Evolutionary conservation across 2,797 vertebrate genomes (phyloP).

Genomic region (Acanthurus leucopareius): DNA sequence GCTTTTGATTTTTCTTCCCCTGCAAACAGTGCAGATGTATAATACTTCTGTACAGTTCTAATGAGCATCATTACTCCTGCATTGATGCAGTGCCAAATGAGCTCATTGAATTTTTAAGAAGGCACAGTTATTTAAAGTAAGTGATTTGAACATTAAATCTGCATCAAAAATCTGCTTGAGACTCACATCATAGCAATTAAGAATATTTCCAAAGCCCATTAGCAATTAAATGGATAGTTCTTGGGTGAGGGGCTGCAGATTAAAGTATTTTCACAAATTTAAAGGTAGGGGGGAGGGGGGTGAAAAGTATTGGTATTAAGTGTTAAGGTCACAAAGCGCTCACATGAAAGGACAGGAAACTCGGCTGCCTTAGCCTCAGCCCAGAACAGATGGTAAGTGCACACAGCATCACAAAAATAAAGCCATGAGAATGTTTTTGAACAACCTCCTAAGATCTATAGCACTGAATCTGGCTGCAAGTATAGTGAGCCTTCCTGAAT

Average conservation of each 20-base stretch:
- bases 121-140: constrained; percentile 82
- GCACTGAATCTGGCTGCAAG: constrained; percentile 21
- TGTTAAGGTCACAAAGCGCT: constrained; percentile 48
- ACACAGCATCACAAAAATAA: constrained; percentile 45
- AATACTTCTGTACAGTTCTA: constrained; percentile 76
- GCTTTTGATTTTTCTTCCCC: constrained; percentile 47
- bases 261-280: constrained; percentile 60
- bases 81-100: constrained; percentile 79
- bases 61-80: constrained; percentile 82
- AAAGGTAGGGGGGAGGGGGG: background rate
- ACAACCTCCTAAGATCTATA: constrained; percentile 42
- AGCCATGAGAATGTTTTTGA: constrained; percentile 42
- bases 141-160: constrained; percentile 78
- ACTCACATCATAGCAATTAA: constrained; percentile 78
- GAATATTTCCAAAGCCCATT: constrained; percentile 72
- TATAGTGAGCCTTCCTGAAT: constrained; percentile 30
- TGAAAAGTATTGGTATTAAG: constrained; percentile 32
- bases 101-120: constrained; percentile 80
- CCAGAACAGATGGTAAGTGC: constrained; percentile 47
- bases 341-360: constrained; percentile 40
- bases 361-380: constrained; percentile 35
- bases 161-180: constrained; percentile 76
- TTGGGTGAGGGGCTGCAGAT: constrained; percentile 42
- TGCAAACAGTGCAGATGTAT: constrained; percentile 67
- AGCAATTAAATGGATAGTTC: constrained; percentile 69